phyloP scores from a whole-genome alignment of 2,113 vertebrate species.

The Rhineura floridana region DNA sequence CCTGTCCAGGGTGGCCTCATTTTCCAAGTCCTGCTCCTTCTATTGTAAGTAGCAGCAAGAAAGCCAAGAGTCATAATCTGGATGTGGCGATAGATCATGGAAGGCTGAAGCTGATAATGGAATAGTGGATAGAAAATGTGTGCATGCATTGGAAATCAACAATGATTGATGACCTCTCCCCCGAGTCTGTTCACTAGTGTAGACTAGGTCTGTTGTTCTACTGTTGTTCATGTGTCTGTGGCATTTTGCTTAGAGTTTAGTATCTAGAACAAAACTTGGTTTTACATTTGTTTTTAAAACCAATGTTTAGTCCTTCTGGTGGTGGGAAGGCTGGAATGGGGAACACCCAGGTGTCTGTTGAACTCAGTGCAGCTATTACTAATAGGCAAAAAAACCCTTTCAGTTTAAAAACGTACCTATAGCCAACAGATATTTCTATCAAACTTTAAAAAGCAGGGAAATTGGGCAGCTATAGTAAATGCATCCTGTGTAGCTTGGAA shows the following conservation, averaged over 20 bases:
- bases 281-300: not conserved
- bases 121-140: constrained; percentile 20
- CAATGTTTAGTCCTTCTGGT: not conserved
- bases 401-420: too few species aligned
- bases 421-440: too few species aligned
- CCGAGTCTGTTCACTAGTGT: not conserved
- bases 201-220: not conserved
- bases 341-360: not conserved
- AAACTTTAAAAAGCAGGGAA: too few species aligned
- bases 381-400: too few species aligned
- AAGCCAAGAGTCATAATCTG: constrained; percentile 49
- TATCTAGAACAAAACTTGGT: not conserved
- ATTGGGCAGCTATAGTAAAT: too few species aligned
- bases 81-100: constrained; percentile 38
- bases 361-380: not conserved
- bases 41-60: constrained; percentile 24
- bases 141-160: not conserved
- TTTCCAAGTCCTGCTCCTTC: constrained; percentile 47
- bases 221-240: not conserved
- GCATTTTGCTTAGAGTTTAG: not conserved
- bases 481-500: too few species aligned
- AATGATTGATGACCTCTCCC: constrained; percentile 17
- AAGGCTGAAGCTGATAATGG: not conserved
- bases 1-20: constrained; percentile 44
- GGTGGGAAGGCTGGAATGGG: not conserved